Base-by-base conservation (phyloP, 2,113 vertebrate genomes). In the Poeciliopsis retropinna region DNA sequence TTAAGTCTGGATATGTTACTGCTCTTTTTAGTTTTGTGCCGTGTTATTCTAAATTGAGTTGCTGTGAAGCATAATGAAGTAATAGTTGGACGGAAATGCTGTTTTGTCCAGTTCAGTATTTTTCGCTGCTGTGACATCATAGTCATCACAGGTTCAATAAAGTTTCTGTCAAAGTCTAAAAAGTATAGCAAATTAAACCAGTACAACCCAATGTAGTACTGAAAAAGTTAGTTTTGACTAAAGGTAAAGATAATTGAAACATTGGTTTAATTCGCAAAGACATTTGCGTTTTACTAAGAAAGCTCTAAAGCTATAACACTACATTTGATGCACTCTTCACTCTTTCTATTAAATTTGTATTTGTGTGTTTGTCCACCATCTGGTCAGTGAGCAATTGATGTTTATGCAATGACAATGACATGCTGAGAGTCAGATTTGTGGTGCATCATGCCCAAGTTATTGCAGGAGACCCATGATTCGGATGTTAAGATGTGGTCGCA, bases 1-100 rank as follows among this genome's bases (percentile, higher is more conserved):
- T 62, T 34, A 65, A 67, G 79, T 76, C 57, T 72, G 60, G 76
- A 76, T 65, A 34, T 60, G 6, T 8, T 19, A 54, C 15, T 41
- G 39, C 4, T 54, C 47, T 3, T 47, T 7, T 62, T 72, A 6
- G 28, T 31, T 41, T 29, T 14, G 10, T 62, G 31, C 34, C 14
- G 32, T 57, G 37, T 63, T 51, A 41, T 41, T 60, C 15, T 61
- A 17, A 68, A 72, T 27, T 19, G 4, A 1, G 15, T 14, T 19
- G 60, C 63, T 62, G 2, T 54, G 15, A 19, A 54, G 19, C 19
- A 22, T 22, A 22, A 54, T 25, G 17, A 54, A 25, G 47, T 54
- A 54, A 54, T 22, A 41, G 14, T 15, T 41, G 14, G 39, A 41
- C 0, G 39, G 14, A 41, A 41, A 15, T 41, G 13, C 4, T 41